Conservation (phyloP, 2,888 invertebrate genomes). For the Nephrotoma guestfalica region DNA sequence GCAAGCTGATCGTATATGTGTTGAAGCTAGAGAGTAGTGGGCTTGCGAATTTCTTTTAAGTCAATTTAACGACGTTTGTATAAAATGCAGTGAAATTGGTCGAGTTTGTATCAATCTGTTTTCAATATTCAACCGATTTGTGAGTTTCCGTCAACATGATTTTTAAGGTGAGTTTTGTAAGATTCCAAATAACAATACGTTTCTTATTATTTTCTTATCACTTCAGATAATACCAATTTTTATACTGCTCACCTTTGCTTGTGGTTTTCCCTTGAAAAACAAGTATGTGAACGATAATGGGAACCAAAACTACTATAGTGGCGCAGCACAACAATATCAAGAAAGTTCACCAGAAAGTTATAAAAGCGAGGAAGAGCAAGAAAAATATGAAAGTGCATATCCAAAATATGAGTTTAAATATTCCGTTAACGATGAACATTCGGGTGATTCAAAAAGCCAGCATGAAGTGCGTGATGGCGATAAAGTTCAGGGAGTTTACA, state of each 20-base stretch:
- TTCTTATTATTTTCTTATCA: neutral
- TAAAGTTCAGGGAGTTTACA: neutral
- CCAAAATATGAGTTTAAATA: neutral
- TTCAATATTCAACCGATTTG: neutral
- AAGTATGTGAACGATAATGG: neutral
- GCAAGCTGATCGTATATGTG: neutral
- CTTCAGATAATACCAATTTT: neutral
- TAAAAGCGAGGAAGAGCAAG: neutral
- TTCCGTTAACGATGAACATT: neutral
- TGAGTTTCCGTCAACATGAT: neutral
- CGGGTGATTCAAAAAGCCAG: neutral
- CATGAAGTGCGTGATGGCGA: neutral
- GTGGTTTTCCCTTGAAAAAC: neutral
- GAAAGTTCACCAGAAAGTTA: neutral
- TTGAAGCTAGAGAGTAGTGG: neutral
- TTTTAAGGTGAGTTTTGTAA: neutral
- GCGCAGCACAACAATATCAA: neutral
- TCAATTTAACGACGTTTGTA: neutral
- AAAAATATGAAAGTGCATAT: neutral
- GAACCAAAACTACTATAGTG: neutral
- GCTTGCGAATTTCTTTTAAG: neutral
- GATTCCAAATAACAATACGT: neutral
- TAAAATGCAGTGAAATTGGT: neutral
- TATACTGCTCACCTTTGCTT: neutral
- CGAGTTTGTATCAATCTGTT: neutral